Percentiles rank a stretch among this genome's conserved stretches.
Conservation (phyloP, 1,140 invertebrate genomes). For the Aphaenogaster rudis region DNA sequence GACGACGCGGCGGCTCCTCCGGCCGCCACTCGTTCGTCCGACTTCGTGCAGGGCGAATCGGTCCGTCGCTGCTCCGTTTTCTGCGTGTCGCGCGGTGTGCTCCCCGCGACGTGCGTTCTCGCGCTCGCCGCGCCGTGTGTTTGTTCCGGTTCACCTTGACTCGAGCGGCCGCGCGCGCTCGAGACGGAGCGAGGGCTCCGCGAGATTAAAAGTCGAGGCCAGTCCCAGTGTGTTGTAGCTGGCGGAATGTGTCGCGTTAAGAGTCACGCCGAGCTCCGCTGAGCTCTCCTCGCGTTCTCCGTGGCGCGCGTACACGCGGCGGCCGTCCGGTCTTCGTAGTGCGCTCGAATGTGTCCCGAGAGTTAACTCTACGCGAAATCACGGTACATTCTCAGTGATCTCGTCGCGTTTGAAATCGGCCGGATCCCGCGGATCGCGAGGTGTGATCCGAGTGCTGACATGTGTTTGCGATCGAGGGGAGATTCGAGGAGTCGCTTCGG, state of each 20-base stretch:
- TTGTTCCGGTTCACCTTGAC: slow-evolving; percentile 40
- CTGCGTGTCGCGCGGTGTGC: slow-evolving; percentile 68
- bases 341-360: slow-evolving; percentile 28
- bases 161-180: not conserved
- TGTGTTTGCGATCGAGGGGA: slow-evolving; percentile 43
- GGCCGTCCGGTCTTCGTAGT: not conserved
- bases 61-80: slow-evolving; percentile 54
- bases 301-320: not conserved
- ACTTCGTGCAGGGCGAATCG: slow-evolving; percentile 83
- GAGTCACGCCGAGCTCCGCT: slow-evolving; percentile 7
- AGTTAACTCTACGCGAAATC: not conserved
- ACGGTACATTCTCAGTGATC: slow-evolving; percentile 6
- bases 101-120: slow-evolving; percentile 19
- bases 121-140: not conserved
- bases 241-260: slow-evolving; percentile 48
- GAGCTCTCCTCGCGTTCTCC: not conserved
- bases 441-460: slow-evolving; percentile 2
- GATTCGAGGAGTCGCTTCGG: not conserved
- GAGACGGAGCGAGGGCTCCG: not conserved
- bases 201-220: slow-evolving; percentile 42
- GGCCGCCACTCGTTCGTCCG: slow-evolving; percentile 84
- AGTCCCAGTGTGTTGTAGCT: slow-evolving; percentile 29
- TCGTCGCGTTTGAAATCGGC: not conserved
- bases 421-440: not conserved
- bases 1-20: slow-evolving; percentile 70